Base-by-base conservation (phyloP, 2,888 invertebrate species). In the Entomobrya multifasciata region DNA sequence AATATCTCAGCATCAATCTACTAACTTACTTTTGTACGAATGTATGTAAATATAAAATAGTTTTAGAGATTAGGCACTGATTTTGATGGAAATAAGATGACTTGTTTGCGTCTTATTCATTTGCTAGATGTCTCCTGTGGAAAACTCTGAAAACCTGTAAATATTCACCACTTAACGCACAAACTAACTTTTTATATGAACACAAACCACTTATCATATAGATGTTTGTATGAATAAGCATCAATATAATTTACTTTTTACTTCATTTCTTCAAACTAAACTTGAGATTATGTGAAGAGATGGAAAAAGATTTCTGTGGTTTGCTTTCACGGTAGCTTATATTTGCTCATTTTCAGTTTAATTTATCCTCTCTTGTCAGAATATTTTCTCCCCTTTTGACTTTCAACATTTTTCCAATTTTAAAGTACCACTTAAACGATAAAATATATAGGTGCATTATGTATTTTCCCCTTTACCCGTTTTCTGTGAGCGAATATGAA, bases 81-180 rank as follows among this genome's bases (percentile, higher is more conserved):
- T 87, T 87, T 78, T 87, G 83, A 87, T 87, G 87, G 87, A 87
- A 87, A 87, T 87, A 78, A 83, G 87, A 72, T 77, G 83, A 87
- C 77, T 74, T 65, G 79, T 79, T 74, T 62, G 78, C 62, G 47
- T 62, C 78, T 62, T 60, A 62, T 78, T 78, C 78, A 62, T 78
- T 62, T 62, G 49, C 62, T 62, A 55, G 55, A 62, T 78, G 78
- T 78, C 78, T 78, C 57, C 55, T 55, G 2, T 36, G 36, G 4
- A 36, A 44, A 36, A 76, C 57, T 77, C 36, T 57, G 36, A 36
- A 36, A 36, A 36, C 57, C 57, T 77, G 77, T 36, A 77, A 57
- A 77, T 25, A 74, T 52, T 36, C 36, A 55, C 49, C 41, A 62
- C 20, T 78, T 36, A 10, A 78, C 78, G 47, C 27, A 57, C 78